These are phyloP conservation scores for Ganaspis brasiliensis DNA, from an alignment of 2,888 invertebrate genomes.

Conservation along the genomic window DNA sequence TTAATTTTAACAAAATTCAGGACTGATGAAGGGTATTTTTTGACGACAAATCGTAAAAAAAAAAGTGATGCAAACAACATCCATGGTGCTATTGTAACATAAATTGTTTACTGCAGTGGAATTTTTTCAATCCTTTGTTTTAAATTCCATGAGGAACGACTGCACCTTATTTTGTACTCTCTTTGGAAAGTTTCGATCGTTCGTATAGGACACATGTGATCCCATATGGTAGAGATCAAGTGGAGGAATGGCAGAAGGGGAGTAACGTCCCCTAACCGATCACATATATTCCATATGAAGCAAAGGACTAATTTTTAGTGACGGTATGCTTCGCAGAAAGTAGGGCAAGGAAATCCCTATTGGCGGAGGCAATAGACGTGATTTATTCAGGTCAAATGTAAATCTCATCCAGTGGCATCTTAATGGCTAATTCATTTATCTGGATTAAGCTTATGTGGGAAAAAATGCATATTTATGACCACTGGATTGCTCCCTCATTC, in stretches of 20 bases:
- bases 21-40: no score
- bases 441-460: slow-evolving; percentile 33
- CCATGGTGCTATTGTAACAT: not conserved
- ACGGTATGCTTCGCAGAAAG: slow-evolving; percentile 16
- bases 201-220: slow-evolving; percentile 26
- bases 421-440: slow-evolving; percentile 42
- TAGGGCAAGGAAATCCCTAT: slow-evolving; percentile 31
- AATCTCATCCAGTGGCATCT: slow-evolving; percentile 25
- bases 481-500: not conserved
- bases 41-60: not conserved
- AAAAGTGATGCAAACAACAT: not conserved
- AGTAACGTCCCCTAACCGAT: slow-evolving; percentile 37
- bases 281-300: slow-evolving; percentile 28
- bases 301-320: slow-evolving; percentile 40
- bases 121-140: not conserved
- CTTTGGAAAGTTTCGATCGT: not conserved
- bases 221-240: slow-evolving; percentile 36
- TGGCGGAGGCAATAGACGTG: slow-evolving; percentile 7
- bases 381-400: slow-evolving; percentile 41
- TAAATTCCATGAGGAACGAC: not conserved
- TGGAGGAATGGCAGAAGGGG: slow-evolving; percentile 41
- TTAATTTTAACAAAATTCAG: no score
- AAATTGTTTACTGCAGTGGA: not conserved
- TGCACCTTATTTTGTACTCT: slow-evolving; percentile 15
- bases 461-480: slow-evolving; percentile 13